A percentile compares a stretch with the other conserved stretches of the same genome.
These are phyloP conservation scores for Gymnoscopelus braueri DNA, from an alignment of 2,797 vertebrate species.

Conservation along the genomic window DNA sequence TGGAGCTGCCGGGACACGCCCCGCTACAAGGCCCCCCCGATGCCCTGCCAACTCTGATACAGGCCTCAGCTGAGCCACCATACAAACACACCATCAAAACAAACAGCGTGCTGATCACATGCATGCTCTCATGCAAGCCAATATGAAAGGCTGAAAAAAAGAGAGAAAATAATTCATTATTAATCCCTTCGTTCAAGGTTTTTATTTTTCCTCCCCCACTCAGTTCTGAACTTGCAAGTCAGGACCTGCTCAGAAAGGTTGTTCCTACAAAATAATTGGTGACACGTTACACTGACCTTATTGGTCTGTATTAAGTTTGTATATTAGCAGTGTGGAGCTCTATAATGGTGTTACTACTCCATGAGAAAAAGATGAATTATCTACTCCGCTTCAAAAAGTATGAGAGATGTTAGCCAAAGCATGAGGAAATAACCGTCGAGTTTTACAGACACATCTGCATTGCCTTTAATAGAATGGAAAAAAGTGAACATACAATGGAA, in stretches of 20 bases:
- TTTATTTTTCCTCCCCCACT: neutral
- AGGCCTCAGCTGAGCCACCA: conserved; percentile 71
- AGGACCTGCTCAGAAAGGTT: neutral
- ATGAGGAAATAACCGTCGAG: neutral
- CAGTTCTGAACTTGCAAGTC: conserved; percentile 8
- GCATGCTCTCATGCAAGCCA: conserved; percentile 1
- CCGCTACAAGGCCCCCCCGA: conserved; percentile 44
- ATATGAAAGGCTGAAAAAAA: conserved; percentile 16
- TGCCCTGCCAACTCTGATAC: conserved; percentile 60
- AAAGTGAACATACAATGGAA: too few relatives aligned
- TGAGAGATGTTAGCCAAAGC: neutral
- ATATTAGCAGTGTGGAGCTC: too few relatives aligned
- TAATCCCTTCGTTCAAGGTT: neutral
- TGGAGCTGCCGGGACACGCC: conserved; percentile 59
- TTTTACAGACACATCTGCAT: too few relatives aligned
- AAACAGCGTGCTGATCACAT: conserved; percentile 29
- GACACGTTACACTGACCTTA: too few relatives aligned
- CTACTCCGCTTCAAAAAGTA: too few relatives aligned
- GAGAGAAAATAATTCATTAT: conserved; percentile 14
- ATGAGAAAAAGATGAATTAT: too few relatives aligned
- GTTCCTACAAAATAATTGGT: conserved; percentile 12
- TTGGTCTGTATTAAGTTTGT: too few relatives aligned
- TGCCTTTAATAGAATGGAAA: too few relatives aligned
- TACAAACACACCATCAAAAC: conserved; percentile 33
- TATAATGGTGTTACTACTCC: too few relatives aligned